A percentile compares a stretch with the other conserved stretches of the same genome.
These are phyloP conservation scores for Calameuta filiformis DNA, from an alignment of 2,888 invertebrate genomes.

Conservation along the genomic window DNA sequence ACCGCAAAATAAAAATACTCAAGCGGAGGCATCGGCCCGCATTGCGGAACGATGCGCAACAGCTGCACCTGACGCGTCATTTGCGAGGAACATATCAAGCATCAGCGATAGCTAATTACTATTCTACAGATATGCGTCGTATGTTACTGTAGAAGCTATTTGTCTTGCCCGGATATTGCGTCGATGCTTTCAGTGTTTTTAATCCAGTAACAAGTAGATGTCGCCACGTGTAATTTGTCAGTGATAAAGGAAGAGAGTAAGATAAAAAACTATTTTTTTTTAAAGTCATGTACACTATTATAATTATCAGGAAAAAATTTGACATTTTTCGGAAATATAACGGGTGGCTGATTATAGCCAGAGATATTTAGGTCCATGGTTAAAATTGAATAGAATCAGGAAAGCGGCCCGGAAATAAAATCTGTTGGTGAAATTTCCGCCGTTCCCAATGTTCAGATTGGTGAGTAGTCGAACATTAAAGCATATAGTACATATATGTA, in stretches of 20 bases:
- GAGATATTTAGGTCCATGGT: neutral
- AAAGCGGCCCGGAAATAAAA: neutral
- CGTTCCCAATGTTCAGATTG: neutral
- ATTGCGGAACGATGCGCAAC: conserved; percentile 58
- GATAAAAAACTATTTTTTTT: neutral
- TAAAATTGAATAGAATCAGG: neutral
- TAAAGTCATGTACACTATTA: too few relatives aligned
- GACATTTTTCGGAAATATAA: too few relatives aligned
- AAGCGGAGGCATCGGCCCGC: conserved; percentile 45
- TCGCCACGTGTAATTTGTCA: neutral
- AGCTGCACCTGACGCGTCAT: conserved; percentile 61
- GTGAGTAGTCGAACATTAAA: neutral
- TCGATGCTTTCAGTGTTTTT: neutral
- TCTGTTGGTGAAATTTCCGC: neutral
- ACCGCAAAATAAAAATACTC: conserved; percentile 14
- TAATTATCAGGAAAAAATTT: too few relatives aligned
- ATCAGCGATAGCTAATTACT: conserved; percentile 53
- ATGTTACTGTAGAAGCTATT: conserved; percentile 15
- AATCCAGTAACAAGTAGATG: neutral
- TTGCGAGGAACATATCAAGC: conserved; percentile 57
- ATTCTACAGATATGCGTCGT: conserved; percentile 45
- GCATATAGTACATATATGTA: neutral
- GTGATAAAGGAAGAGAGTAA: neutral
- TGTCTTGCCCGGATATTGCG: conserved; percentile 1
- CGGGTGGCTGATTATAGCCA: neutral